Conservation (phyloP, 1,140 invertebrate species). For the Ooceraea biroi region DNA sequence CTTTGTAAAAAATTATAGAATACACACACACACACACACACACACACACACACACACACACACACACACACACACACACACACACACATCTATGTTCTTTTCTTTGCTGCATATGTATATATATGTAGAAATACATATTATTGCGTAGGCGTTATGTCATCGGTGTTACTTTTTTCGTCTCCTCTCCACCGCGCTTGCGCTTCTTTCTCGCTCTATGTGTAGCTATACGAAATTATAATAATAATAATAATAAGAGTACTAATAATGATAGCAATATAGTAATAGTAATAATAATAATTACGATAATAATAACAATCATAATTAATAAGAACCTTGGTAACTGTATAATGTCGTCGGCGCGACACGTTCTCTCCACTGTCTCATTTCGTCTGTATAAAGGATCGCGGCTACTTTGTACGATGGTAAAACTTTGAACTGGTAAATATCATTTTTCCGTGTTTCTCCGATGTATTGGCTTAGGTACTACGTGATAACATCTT, state of each 20-base stretch:
- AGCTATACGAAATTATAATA: constrained; percentile 53
- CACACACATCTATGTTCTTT: constrained; percentile 28
- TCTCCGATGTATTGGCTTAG: constrained; percentile 12
- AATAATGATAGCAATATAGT: constrained; percentile 64
- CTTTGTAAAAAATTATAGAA: constrained; percentile 75
- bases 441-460: constrained; percentile 49
- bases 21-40: constrained; percentile 55
- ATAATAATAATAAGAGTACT: constrained; percentile 61
- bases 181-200: constrained; percentile 40
- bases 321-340: constrained; percentile 67
- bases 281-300: constrained; percentile 40
- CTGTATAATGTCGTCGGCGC: constrained; percentile 52
- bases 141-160: constrained; percentile 69
- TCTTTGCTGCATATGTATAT: constrained; percentile 44
- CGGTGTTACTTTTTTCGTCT: constrained; percentile 54
- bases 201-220: constrained; percentile 60
- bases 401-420: constrained; percentile 63
- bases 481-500: constrained; percentile 39
- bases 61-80: constrained; percentile 19
- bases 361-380: neutral
- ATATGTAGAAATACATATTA: constrained; percentile 69
- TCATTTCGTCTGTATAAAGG: constrained; percentile 66
- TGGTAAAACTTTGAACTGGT: constrained; percentile 59
- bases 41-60: constrained; percentile 41
- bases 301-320: constrained; percentile 61